Percentiles rank a stretch among this genome's conserved stretches.
These are phyloP conservation scores for Philereme vetulata DNA, from an alignment of 2,888 invertebrate species.

Conservation along the genomic window DNA sequence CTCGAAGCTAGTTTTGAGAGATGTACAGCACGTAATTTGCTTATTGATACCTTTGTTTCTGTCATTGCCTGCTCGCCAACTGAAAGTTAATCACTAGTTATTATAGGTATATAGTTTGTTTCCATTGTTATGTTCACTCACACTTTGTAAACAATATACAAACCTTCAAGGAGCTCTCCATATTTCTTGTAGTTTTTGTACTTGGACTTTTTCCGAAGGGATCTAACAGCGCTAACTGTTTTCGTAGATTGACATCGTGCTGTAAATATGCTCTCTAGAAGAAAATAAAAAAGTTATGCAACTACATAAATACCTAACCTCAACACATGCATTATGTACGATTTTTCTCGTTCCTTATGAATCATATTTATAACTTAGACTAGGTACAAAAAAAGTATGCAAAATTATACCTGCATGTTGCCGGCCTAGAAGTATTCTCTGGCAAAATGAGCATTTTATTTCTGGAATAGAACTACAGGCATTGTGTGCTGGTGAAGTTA, in stretches of 20 bases:
- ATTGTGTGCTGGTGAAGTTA: slow-evolving; percentile 55
- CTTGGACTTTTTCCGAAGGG: slow-evolving; percentile 71
- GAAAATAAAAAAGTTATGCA: slow-evolving; percentile 67
- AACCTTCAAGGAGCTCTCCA: slow-evolving; percentile 88
- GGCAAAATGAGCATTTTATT: slow-evolving; percentile 77
- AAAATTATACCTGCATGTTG: slow-evolving; percentile 60
- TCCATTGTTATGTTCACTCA: slow-evolving; percentile 29
- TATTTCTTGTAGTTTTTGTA: slow-evolving; percentile 82
- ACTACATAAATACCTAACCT: slow-evolving; percentile 53
- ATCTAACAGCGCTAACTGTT: slow-evolving; percentile 65
- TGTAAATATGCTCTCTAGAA: slow-evolving; percentile 63
- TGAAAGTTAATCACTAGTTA: slow-evolving; percentile 61
- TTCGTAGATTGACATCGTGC: slow-evolving; percentile 73
- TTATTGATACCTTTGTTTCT: slow-evolving; percentile 87
- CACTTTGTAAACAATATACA: slow-evolving; percentile 32
- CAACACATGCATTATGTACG: slow-evolving; percentile 4
- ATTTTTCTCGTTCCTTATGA: background rate
- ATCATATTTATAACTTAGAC: slow-evolving; percentile 1
- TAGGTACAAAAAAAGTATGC: background rate
- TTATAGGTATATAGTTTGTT: slow-evolving; percentile 41
- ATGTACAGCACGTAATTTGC: slow-evolving; percentile 86
- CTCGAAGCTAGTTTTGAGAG: slow-evolving; percentile 86
- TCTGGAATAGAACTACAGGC: slow-evolving; percentile 49
- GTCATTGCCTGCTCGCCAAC: slow-evolving; percentile 86
- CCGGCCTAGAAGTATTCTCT: slow-evolving; percentile 63